Evolutionary conservation across 23 tunicate genomes (phyloP), one percentile per base, ranked within the genome.

Genomic region (Styela clava): DNA sequence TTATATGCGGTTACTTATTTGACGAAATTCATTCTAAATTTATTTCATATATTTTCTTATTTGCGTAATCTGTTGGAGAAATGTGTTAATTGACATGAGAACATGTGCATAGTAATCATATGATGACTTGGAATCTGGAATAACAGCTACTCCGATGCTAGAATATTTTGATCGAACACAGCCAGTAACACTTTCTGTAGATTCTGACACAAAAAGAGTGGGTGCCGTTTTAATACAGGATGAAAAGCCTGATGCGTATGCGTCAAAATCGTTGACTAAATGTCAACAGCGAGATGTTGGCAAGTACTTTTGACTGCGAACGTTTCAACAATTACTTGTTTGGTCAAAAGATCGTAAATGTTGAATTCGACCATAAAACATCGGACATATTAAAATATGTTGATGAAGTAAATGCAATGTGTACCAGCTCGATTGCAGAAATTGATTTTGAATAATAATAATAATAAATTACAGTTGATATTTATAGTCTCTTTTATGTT

Each of bases 291-390:
- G 56, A 44, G 12, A 44, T 44, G 56, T 12, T 44, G 7, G 56
- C n/a, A n/a, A 44, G 7, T 44, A 44, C 56, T 7, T 44, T 44
- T 44, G 56, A 12, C 12, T 44, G 56, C 12, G 56, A 44, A 12
- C 56, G 56, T 44, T 44, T 44, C 12, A 7, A 12, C 56, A 12
- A 44, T 44, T 44, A 44, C 56, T 44, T 44, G 56, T 44, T 5
- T 44, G 56, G 56, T 12, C 56, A 44, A 12, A 44, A 44, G 56
- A 12, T 44, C 56, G 56, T 44, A 44, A 7, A 12, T 37, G 79
- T 79, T 23, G 79, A 84, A 44, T 68, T 44, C 16, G 89, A 85
- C 33, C 83, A 85, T 61, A 85, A 85, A 70, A 79, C 79, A 3
- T 24, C 78, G 52, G 56, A 29, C n/a, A n/a, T n/a, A n/a, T n/a